Percentiles rank a stretch among this genome's conserved stretches.
phyloP scores from a whole-genome alignment of 2,888 invertebrate species.

The Cenopis cana region DNA sequence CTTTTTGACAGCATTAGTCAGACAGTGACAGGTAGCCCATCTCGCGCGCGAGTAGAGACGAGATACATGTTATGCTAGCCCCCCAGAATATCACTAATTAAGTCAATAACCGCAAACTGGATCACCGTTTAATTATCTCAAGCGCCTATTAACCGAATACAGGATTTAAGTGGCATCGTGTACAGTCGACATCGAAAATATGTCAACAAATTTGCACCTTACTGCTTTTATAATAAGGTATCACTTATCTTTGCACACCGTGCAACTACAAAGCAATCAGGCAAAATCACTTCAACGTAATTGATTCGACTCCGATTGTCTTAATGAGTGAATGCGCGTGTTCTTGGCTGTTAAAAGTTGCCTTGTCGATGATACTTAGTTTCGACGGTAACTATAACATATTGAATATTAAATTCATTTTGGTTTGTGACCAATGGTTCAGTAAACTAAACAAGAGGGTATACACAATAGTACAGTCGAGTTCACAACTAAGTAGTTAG shows the following conservation, averaged over 20 bases:
- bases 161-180: conserved; percentile 25
- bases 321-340: background rate
- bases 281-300: conserved; percentile 17
- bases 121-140: conserved; percentile 37
- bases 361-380: background rate
- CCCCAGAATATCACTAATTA: conserved; percentile 37
- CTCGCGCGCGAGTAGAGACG: too few relatives aligned
- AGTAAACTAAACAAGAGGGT: background rate
- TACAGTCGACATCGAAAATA: background rate
- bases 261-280: conserved; percentile 31
- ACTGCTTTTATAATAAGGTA: too few relatives aligned
- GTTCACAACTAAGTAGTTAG: too few relatives aligned
- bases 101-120: conserved; percentile 26
- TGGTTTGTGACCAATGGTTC: background rate
- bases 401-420: too few relatives aligned
- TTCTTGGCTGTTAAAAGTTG: background rate
- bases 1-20: too few relatives aligned
- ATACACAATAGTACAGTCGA: too few relatives aligned
- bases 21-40: too few relatives aligned
- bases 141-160: conserved; percentile 20
- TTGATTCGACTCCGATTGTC: conserved; percentile 4
- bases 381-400: background rate
- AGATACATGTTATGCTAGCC: too few relatives aligned
- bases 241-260: too few relatives aligned
- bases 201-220: too few relatives aligned